Evolutionary conservation across 2,113 vertebrate species (phyloP).

Genomic region (Cyprinodon tularosa): DNA sequence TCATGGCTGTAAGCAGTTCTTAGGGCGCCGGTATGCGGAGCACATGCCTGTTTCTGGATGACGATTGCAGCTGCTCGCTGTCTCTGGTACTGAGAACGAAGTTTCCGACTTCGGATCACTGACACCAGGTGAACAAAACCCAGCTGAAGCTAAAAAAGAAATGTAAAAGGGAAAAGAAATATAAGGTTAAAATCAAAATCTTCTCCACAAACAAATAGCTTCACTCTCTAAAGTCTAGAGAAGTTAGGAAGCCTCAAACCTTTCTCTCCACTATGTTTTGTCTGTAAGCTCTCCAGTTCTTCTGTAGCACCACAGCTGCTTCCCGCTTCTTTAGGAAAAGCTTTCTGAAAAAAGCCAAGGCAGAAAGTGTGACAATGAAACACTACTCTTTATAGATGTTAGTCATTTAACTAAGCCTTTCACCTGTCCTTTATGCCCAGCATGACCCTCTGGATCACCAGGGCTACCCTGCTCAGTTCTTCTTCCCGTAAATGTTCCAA

Average conservation of each 20-base stretch:
- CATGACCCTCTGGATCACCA: slow-evolving; percentile 89
- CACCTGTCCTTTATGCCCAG: slow-evolving; percentile 88
- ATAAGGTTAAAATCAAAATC: background rate
- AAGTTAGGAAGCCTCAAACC: slow-evolving; percentile 71
- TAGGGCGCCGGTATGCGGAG: background rate
- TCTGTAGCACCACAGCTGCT: slow-evolving; percentile 86
- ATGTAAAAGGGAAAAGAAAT: background rate
- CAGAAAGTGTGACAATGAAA: background rate
- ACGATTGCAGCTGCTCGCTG: slow-evolving; percentile 60
- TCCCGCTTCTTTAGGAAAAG: slow-evolving; percentile 84
- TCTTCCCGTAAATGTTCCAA: slow-evolving; percentile 84
- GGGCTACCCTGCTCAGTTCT: slow-evolving; percentile 78
- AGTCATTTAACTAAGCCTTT: background rate
- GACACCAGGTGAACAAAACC: slow-evolving; percentile 87
- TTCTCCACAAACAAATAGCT: background rate
- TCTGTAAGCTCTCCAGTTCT: slow-evolving; percentile 83
- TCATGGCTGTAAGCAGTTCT: background rate
- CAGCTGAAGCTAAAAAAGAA: slow-evolving; percentile 68
- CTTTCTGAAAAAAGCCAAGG: slow-evolving; percentile 76
- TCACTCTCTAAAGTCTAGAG: background rate
- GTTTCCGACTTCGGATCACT: slow-evolving; percentile 70
- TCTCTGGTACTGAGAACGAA: slow-evolving; percentile 70
- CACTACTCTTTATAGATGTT: background rate
- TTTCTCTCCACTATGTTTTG: slow-evolving; percentile 64
- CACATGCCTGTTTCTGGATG: slow-evolving; percentile 79